These are phyloP conservation scores for Drosophila parabipectinata DNA, from an alignment of 1,140 invertebrate species.

Conservation along the genomic window DNA sequence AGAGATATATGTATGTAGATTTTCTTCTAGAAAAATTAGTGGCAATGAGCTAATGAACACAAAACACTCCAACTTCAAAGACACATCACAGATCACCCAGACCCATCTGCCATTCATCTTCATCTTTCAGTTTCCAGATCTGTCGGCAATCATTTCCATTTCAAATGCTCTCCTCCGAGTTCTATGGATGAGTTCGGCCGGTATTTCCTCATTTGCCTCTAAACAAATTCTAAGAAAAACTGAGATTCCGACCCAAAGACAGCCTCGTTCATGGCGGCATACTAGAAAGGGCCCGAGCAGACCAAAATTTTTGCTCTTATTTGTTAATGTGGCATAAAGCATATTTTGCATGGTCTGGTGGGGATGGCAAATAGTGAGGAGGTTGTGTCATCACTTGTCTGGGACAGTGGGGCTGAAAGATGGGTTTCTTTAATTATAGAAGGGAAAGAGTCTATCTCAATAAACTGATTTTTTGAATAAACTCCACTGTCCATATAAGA, in stretches of 20 bases:
- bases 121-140: conserved; percentile 41
- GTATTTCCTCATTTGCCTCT: conserved; percentile 55
- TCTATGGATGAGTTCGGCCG: conserved; percentile 29
- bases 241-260: conserved; percentile 31
- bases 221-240: conserved; percentile 67
- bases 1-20: conserved; percentile 20
- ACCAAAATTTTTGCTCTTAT: conserved; percentile 51
- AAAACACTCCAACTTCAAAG: conserved; percentile 70
- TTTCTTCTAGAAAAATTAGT: conserved; percentile 42
- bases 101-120: conserved; percentile 77
- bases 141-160: conserved; percentile 62
- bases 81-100: conserved; percentile 41
- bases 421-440: too few relatives aligned
- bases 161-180: conserved; percentile 35
- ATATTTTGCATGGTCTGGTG: conserved; percentile 59
- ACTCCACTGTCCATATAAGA: conserved; percentile 25
- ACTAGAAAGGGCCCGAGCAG: conserved; percentile 47
- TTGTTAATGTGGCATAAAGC: conserved; percentile 58
- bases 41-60: conserved; percentile 72
- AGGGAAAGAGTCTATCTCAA: background rate
- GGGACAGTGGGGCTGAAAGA: conserved; percentile 12
- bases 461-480: conserved; percentile 1
- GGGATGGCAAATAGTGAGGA: conserved; percentile 16
- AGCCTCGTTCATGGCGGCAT: conserved; percentile 43
- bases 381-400: conserved; percentile 29